Base-by-base conservation (phyloP, 2,113 vertebrate genomes). In the Cyphomyrus discorhynchus region DNA sequence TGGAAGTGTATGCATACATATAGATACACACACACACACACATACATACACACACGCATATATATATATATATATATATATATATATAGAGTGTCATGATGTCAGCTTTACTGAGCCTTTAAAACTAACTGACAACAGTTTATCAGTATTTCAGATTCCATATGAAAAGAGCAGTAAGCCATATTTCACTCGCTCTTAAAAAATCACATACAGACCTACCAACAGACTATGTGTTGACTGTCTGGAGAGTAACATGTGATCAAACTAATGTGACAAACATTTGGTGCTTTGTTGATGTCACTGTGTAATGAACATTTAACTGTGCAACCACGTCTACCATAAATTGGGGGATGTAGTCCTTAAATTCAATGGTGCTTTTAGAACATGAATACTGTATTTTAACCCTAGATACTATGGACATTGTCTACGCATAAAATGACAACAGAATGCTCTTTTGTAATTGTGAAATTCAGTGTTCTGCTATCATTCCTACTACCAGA, bases 321-420 rank as follows among this genome's bases (percentile, higher is more conserved):
- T 84, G 42, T 24, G 42, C 45, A 47, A 46, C 21, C 9, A n/a
- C 8, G 1, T 45, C 77, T 82, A 93, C 90, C 90, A 90, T 31
- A 90, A 84, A 89, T 56, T 86, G 87, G 89, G 90, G 90, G 91
- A 91, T 56, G 90, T 90, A 35, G 92, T 91, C 49, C 95, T 94
- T 95, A 95, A 92, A 95, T 94, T 93, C 91, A 91, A 92, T 93
- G 93, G 92, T 92, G 91, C 66, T 93, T 91, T 89, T 62, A 92
- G 89, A 62, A 84, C 21, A 85, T 85, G 82, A 53, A 93, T 94
- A 92, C 93, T 89, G 49, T 80, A 88, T 91, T 50, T 82, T 86
- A 86, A 90, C 62, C 88, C 53, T 27, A 88, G 31, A 84, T 42
- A 74, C 70, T 42, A 80, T 39, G 56, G 80, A 89, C 86, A 77